A percentile compares a stretch with the other conserved stretches of the same genome.
Conservation (phyloP, 2,797 vertebrate species). For the Pseudomugil tenellus region DNA sequence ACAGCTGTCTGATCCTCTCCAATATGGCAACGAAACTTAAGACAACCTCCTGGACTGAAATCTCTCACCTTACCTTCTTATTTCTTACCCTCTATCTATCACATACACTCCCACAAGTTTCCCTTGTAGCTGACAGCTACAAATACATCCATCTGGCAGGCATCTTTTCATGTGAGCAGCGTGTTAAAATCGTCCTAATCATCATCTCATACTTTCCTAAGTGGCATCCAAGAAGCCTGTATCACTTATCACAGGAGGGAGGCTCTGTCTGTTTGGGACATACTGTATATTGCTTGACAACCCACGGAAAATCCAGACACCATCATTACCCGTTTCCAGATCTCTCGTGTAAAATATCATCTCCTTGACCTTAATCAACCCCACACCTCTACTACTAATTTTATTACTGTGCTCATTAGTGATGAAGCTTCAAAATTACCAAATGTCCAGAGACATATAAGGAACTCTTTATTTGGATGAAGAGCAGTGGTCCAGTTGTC, state of each 20-base stretch:
- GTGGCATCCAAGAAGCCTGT: conserved; percentile 58
- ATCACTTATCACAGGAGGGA: conserved; percentile 66
- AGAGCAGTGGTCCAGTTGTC: conserved; percentile 3
- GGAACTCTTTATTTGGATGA: neutral
- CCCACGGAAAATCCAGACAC: conserved; percentile 26
- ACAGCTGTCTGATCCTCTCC: conserved; percentile 66
- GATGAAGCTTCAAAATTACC: neutral
- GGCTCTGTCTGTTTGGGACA: conserved; percentile 43
- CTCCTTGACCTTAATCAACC: conserved; percentile 30
- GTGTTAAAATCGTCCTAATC: conserved; percentile 60
- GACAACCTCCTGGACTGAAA: conserved; percentile 54
- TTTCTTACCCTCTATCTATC: conserved; percentile 14
- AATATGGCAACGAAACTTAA: conserved; percentile 70
- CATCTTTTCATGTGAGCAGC: conserved; percentile 52
- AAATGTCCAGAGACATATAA: neutral
- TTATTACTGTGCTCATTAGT: neutral
- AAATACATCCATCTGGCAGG: conserved; percentile 29
- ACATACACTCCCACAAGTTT: conserved; percentile 5
- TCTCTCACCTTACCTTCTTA: conserved; percentile 5
- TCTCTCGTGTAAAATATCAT: conserved; percentile 29
- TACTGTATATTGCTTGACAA: conserved; percentile 37
- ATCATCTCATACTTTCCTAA: conserved; percentile 63
- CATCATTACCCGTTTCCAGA: conserved; percentile 43
- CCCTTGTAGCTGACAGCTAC: conserved; percentile 9
- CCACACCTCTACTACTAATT: neutral